Evolutionary conservation across 2,113 vertebrate genomes (phyloP).

Genomic region (Ceyx cyanopectus): DNA sequence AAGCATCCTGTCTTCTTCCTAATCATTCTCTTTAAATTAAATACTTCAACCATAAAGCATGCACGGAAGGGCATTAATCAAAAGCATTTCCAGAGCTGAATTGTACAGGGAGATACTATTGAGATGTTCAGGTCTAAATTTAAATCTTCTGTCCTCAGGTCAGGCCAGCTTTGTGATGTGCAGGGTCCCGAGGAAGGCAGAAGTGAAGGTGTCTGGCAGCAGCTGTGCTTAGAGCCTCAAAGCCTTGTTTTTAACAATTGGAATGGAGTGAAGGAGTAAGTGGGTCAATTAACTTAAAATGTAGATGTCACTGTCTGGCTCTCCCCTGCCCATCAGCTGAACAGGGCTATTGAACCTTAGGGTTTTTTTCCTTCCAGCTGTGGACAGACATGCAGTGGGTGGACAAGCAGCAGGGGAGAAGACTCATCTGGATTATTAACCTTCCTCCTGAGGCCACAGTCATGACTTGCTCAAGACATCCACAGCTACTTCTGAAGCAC

Average conservation of each 20-base stretch:
- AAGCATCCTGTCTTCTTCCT: too few relatives aligned
- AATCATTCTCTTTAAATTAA: neutral
- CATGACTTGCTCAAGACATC: neutral
- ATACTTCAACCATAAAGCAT: neutral
- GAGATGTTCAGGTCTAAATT: neutral
- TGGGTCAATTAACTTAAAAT: neutral
- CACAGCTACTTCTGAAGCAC: neutral
- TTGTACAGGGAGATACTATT: neutral
- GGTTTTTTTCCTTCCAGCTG: neutral
- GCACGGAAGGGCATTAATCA: neutral
- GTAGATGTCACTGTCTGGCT: neutral
- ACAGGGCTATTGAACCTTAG: neutral
- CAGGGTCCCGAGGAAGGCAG: neutral
- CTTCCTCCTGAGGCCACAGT: neutral
- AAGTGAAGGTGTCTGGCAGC: neutral
- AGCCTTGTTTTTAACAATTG: neutral
- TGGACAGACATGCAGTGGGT: neutral
- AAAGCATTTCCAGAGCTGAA: neutral
- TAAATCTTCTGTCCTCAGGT: neutral
- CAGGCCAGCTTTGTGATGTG: neutral
- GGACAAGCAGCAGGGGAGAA: neutral
- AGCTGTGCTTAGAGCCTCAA: neutral
- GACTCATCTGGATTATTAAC: neutral
- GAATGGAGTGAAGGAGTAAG: neutral
- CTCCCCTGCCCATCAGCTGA: neutral